phyloP scores from a whole-genome alignment of 2,113 vertebrate genomes.

The Hyperopisus bebe region DNA sequence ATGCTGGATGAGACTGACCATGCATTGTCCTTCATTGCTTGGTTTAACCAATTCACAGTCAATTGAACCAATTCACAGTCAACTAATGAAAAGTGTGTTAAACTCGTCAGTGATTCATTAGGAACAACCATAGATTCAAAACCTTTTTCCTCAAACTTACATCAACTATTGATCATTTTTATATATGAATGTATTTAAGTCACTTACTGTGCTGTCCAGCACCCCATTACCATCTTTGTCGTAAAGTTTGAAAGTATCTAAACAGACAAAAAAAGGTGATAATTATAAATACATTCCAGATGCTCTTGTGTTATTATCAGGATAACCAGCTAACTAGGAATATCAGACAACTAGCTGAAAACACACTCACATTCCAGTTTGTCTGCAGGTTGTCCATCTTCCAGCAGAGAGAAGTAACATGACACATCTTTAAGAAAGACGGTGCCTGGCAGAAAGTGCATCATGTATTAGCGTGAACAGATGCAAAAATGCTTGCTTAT shows the following conservation, averaged over 20 bases:
- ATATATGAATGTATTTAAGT: neutral
- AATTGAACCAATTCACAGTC: neutral
- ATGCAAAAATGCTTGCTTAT: neutral
- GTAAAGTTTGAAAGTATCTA: slow-evolving; percentile 84
- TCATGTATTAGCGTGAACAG: neutral
- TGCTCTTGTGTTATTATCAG: neutral
- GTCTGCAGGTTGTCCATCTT: slow-evolving; percentile 78
- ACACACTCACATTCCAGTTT: slow-evolving; percentile 79
- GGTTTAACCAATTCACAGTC: neutral
- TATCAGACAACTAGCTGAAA: neutral
- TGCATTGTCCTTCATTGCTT: neutral
- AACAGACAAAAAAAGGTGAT: slow-evolving; percentile 22
- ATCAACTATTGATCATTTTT: neutral
- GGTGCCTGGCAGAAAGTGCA: slow-evolving; percentile 42
- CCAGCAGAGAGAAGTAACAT: slow-evolving; percentile 88
- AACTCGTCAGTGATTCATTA: neutral
- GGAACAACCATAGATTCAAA: neutral
- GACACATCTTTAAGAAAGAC: slow-evolving; percentile 80
- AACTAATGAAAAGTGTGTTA: neutral
- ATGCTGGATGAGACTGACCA: neutral
- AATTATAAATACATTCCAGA: neutral
- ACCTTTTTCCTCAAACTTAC: neutral
- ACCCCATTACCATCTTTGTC: slow-evolving; percentile 81
- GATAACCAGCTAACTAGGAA: too few relatives aligned
- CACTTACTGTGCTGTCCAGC: slow-evolving; percentile 80